Conservation (phyloP, 1,140 invertebrate genomes). For the Saccostrea cuccullata region DNA sequence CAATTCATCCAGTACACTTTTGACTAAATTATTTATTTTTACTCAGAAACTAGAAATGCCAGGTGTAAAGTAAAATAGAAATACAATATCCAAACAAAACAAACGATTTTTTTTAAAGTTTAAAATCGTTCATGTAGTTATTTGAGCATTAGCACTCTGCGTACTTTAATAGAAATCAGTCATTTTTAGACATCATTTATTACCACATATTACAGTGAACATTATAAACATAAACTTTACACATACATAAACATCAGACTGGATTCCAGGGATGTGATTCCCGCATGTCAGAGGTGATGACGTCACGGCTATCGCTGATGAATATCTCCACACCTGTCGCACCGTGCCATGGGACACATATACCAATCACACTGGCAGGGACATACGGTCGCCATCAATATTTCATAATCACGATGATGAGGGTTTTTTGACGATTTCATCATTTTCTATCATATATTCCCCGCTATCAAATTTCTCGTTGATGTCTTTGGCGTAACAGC, state of each 20-base stretch:
- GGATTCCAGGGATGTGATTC: background rate
- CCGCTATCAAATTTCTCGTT: background rate
- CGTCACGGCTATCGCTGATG: conserved; percentile 2
- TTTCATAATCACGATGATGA: conserved; percentile 17
- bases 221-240: background rate
- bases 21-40: too few relatives aligned
- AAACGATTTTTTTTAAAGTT: too few relatives aligned
- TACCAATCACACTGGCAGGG: background rate
- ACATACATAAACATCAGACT: background rate
- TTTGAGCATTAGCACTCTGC: too few relatives aligned
- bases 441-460: background rate
- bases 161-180: too few relatives aligned
- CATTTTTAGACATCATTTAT: too few relatives aligned
- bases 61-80: too few relatives aligned
- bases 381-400: background rate
- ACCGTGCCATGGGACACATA: background rate
- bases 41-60: too few relatives aligned
- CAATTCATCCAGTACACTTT: too few relatives aligned
- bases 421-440: conserved; percentile 12
- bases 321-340: background rate
- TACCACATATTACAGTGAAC: too few relatives aligned
- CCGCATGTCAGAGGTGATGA: background rate
- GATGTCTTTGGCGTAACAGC: conserved; percentile 7
- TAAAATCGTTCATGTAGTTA: too few relatives aligned
- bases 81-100: too few relatives aligned